A percentile compares a stretch with the other conserved stretches of the same genome.
Evolutionary conservation across 2,888 invertebrate species (phyloP).

Genomic region (Leptinotarsa peninsularis): DNA sequence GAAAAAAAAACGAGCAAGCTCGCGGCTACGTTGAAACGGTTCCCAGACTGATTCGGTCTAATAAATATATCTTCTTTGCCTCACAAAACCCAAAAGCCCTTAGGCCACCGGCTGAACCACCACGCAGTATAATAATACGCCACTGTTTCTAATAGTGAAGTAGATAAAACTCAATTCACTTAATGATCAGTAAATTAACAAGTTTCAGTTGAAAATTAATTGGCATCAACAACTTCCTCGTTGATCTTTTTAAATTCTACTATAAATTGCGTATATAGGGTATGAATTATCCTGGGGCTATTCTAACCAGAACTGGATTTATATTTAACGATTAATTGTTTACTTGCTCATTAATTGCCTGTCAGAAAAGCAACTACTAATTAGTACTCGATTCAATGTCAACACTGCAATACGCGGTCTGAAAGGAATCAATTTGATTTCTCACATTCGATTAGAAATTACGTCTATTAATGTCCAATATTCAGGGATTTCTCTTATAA

Average conservation of each 20-base stretch:
- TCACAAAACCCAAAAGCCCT: slow-evolving; percentile 10
- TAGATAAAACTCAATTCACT: slow-evolving; percentile 19
- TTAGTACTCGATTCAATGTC: slow-evolving; percentile 52
- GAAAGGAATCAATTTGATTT: slow-evolving; percentile 18
- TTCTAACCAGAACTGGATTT: slow-evolving; percentile 37
- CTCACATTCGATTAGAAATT: slow-evolving; percentile 14
- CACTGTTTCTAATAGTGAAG: slow-evolving; percentile 15
- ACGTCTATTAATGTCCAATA: neutral
- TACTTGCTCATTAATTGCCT: slow-evolving; percentile 48
- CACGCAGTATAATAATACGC: slow-evolving; percentile 10
- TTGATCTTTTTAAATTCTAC: slow-evolving; percentile 13
- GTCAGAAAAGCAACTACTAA: slow-evolving; percentile 48
- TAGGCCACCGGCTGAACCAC: neutral
- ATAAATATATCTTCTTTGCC: slow-evolving; percentile 19
- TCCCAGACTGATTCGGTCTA: slow-evolving; percentile 12
- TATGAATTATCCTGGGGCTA: slow-evolving; percentile 34
- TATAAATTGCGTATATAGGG: slow-evolving; percentile 30
- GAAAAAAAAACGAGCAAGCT: slow-evolving; percentile 1
- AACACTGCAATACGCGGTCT: slow-evolving; percentile 45
- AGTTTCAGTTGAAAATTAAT: slow-evolving; percentile 28
- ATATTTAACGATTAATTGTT: slow-evolving; percentile 42
- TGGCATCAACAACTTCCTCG: slow-evolving; percentile 32
- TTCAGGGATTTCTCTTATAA: neutral
- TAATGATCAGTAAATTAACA: slow-evolving; percentile 27
- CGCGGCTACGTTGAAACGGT: slow-evolving; percentile 17